phyloP scores from a whole-genome alignment of 1,140 invertebrate genomes.

The Drosophila lacteicornis region DNA sequence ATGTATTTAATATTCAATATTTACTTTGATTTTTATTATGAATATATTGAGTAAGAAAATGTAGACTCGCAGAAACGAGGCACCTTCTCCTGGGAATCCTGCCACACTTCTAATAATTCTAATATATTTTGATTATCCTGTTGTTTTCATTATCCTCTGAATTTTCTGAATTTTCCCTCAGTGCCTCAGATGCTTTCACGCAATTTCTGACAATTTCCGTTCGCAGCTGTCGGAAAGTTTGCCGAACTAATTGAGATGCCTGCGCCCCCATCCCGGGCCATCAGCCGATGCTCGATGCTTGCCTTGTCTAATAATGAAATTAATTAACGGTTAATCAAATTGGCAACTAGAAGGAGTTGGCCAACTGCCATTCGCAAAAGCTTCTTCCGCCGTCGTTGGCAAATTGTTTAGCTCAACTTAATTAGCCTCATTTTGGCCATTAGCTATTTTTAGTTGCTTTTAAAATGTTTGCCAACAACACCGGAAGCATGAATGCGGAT shows the following conservation, averaged over 20 bases:
- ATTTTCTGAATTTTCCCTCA: conserved; percentile 3
- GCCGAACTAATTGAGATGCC: conserved; percentile 44
- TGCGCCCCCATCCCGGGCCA: conserved; percentile 3
- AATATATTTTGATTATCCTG: no score
- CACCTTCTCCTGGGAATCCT: no score
- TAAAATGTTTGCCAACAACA: conserved; percentile 56
- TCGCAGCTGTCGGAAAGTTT: conserved; percentile 62
- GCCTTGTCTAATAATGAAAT: conserved; percentile 77
- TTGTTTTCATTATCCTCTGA: background rate
- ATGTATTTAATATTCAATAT: background rate
- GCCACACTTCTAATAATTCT: no score
- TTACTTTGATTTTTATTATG: background rate
- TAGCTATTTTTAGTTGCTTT: conserved; percentile 73
- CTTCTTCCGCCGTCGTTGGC: conserved; percentile 47
- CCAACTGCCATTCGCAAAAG: conserved; percentile 25
- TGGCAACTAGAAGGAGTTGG: conserved; percentile 66
- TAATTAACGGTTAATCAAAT: conserved; percentile 81
- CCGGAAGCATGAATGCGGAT: background rate
- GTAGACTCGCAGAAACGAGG: no score
- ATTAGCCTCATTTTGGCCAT: conserved; percentile 70
- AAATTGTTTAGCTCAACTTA: conserved; percentile 77
- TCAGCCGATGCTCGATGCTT: conserved; percentile 35
- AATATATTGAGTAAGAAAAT: background rate
- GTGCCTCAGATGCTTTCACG: conserved; percentile 23
- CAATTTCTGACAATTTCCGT: conserved; percentile 73